Conservation (phyloP, 2,797 vertebrate genomes). For the Sphenodon punctatus region DNA sequence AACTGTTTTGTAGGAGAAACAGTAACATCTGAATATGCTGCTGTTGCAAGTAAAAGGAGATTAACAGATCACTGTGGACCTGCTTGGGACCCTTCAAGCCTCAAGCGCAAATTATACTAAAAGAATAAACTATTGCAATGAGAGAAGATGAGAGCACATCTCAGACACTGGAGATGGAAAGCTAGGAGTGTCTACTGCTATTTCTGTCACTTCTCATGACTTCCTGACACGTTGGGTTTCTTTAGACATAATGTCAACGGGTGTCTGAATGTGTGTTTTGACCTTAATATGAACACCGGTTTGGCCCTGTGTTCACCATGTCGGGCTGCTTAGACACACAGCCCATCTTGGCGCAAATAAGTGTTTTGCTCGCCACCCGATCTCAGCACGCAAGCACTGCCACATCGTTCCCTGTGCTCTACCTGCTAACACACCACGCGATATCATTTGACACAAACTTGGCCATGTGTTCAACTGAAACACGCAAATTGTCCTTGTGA, state of each 20-base stretch:
- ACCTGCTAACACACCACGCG: no score
- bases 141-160: background rate
- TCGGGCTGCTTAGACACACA: no score
- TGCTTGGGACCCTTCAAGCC: conserved; percentile 28
- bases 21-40: conserved; percentile 43
- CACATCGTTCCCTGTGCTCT: no score
- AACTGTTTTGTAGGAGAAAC: conserved; percentile 26
- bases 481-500: no score
- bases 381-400: no score
- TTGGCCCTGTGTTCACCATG: no score
- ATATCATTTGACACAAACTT: no score
- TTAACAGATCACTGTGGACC: conserved; percentile 33
- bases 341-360: no score
- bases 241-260: background rate
- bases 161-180: background rate
- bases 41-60: conserved; percentile 48
- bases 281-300: no score
- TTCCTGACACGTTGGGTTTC: no score
- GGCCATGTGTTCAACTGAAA: no score
- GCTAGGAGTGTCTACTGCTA: background rate
- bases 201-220: background rate
- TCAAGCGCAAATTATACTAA: conserved; percentile 25
- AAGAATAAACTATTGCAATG: conserved; percentile 20
- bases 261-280: background rate
- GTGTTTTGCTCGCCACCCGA: no score